Percentiles rank a stretch among this genome's conserved stretches.
These are phyloP conservation scores for Cosmia trapezina DNA, from an alignment of 2,888 invertebrate genomes.

Conservation along the genomic window DNA sequence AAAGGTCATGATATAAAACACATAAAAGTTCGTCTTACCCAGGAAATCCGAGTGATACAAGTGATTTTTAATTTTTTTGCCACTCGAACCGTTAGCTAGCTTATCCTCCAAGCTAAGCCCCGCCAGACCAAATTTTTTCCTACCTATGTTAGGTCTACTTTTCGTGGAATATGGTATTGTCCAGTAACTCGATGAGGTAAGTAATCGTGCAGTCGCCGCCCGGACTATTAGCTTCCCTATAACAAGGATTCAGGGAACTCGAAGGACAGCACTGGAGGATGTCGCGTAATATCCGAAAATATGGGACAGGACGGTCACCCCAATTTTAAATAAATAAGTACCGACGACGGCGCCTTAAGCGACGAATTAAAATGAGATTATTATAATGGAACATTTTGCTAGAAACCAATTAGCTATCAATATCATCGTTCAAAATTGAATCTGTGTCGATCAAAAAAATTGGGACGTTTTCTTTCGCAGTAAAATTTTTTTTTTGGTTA, in stretches of 20 bases:
- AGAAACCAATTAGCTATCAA: slow-evolving; percentile 42
- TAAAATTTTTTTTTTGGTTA: background rate
- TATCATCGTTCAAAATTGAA: slow-evolving; percentile 45
- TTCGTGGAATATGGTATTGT: too few relatives aligned
- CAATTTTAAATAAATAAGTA: slow-evolving; percentile 75
- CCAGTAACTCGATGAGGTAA: too few relatives aligned
- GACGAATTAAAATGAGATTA: slow-evolving; percentile 75
- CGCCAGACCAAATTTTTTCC: too few relatives aligned
- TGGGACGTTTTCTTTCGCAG: background rate
- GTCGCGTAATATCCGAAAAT: slow-evolving; percentile 47
- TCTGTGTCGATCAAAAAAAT: slow-evolving; percentile 22
- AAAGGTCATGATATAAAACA: too few relatives aligned
- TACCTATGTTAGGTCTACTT: too few relatives aligned
- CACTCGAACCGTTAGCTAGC: background rate
- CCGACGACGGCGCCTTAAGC: slow-evolving; percentile 68
- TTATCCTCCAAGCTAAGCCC: too few relatives aligned
- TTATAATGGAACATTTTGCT: slow-evolving; percentile 57
- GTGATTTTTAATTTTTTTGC: slow-evolving; percentile 8
- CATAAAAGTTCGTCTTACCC: background rate
- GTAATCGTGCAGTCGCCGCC: too few relatives aligned
- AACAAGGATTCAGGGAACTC: slow-evolving; percentile 32
- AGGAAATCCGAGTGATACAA: slow-evolving; percentile 6
- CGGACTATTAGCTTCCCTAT: slow-evolving; percentile 17
- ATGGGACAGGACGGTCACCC: slow-evolving; percentile 37
- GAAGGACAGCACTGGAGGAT: slow-evolving; percentile 19